Evolutionary conservation across 1,140 invertebrate genomes (phyloP).

Genomic region (Thereuonema tuberculata): DNA sequence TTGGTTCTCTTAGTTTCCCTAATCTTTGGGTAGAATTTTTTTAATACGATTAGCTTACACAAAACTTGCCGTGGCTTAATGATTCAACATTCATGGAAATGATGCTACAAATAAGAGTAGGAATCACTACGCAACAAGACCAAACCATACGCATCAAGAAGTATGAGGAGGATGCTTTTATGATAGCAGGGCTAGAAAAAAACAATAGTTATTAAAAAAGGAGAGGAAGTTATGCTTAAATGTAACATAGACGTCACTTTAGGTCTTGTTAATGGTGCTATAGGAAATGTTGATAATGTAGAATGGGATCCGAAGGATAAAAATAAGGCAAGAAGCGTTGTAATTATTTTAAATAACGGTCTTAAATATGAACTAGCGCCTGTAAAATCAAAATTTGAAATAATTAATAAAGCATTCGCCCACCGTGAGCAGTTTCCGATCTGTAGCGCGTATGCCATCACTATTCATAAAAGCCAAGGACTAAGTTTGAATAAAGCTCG

Average conservation of each 20-base stretch:
- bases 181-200: not conserved
- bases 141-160: not conserved
- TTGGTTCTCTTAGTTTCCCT: not conserved
- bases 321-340: not conserved
- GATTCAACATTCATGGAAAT: not conserved
- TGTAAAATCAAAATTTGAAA: not conserved
- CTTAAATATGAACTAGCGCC: not conserved
- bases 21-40: slow-evolving; percentile 9
- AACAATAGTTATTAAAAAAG: slow-evolving; percentile 1
- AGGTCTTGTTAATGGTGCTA: slow-evolving; percentile 2
- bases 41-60: slow-evolving; percentile 7
- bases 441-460: slow-evolving; percentile 27
- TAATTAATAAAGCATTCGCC: slow-evolving; percentile 11
- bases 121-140: not conserved
- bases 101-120: not conserved
- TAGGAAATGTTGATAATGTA: not conserved
- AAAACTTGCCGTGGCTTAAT: not conserved
- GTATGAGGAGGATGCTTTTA: not conserved
- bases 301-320: not conserved
- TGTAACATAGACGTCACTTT: not conserved
- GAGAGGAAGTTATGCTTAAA: slow-evolving; percentile 1
- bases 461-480: slow-evolving; percentile 32
- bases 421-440: slow-evolving; percentile 30
- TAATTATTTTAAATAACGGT: not conserved
- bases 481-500: slow-evolving; percentile 26